phyloP scores from a whole-genome alignment of 2,113 vertebrate species.

The Cranoglanis bouderius region DNA sequence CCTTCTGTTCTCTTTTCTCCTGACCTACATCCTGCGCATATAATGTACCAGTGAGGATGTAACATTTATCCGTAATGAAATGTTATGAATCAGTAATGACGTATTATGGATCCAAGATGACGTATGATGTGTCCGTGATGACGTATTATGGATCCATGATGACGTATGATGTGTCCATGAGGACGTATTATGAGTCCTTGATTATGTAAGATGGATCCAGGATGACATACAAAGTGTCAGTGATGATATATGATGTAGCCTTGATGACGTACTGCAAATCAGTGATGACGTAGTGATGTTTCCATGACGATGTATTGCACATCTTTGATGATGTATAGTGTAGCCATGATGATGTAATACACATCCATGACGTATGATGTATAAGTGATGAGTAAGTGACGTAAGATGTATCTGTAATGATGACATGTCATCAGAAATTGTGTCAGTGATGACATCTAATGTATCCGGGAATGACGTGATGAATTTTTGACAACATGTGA shows the following conservation, averaged over 20 bases:
- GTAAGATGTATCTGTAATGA: too few species aligned
- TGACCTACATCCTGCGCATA: neutral
- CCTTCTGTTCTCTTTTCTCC: neutral
- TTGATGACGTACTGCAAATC: neutral
- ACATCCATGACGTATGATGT: too few species aligned
- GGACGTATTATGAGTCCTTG: too few species aligned
- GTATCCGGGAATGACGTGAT: too few species aligned
- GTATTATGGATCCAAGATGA: neutral
- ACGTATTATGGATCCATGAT: neutral
- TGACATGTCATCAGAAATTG: too few species aligned
- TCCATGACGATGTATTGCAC: neutral
- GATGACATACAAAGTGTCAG: neutral
- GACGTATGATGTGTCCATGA: too few species aligned
- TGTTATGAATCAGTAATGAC: neutral
- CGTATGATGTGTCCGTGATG: neutral
- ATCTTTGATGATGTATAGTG: neutral
- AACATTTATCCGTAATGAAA: neutral
- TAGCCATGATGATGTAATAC: too few species aligned
- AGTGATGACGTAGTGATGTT: neutral
- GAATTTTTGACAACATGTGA: too few species aligned
- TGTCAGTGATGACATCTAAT: neutral
- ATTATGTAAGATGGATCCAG: neutral
- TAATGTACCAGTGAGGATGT: neutral
- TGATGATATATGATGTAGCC: neutral
- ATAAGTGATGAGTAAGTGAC: neutral